A percentile compares a stretch with the other conserved stretches of the same genome.
These are phyloP conservation scores for Lasioglossum leucozonium DNA, from an alignment of 2,888 invertebrate species.

Conservation along the genomic window DNA sequence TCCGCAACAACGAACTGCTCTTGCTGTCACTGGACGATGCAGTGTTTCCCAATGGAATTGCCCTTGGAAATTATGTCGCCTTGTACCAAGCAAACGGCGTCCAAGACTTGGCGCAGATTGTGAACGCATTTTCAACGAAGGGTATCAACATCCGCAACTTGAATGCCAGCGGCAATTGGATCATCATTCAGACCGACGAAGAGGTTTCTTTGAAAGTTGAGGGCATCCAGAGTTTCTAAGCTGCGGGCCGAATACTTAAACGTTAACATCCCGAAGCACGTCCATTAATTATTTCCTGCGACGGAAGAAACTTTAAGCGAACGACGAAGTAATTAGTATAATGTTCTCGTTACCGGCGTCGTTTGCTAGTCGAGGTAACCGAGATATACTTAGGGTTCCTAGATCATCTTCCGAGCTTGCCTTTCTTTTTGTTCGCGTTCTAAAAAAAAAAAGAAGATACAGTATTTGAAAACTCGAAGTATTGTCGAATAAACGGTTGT, in stretches of 20 bases:
- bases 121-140: constrained; percentile 76
- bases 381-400: background rate
- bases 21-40: constrained; percentile 82
- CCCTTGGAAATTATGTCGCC: constrained; percentile 76
- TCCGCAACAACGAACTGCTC: constrained; percentile 79
- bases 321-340: background rate
- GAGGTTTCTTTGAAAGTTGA: constrained; percentile 70
- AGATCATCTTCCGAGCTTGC: background rate
- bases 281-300: background rate
- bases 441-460: constrained; percentile 18
- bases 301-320: background rate
- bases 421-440: background rate
- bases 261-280: background rate
- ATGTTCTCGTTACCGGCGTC: background rate
- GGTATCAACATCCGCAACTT: constrained; percentile 78
- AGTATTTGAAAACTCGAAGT: constrained; percentile 56
- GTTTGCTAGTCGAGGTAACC: background rate
- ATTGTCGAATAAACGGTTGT: constrained; percentile 4
- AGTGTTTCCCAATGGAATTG: constrained; percentile 79
- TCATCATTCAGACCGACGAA: constrained; percentile 80
- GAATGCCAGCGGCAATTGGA: constrained; percentile 80
- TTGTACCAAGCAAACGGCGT: constrained; percentile 73
- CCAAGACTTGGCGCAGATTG: constrained; percentile 78
- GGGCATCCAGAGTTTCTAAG: constrained; percentile 74
- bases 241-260: background rate